Base-by-base conservation (phyloP, 2,888 invertebrate species). In the Xanthorhoe designata region DNA sequence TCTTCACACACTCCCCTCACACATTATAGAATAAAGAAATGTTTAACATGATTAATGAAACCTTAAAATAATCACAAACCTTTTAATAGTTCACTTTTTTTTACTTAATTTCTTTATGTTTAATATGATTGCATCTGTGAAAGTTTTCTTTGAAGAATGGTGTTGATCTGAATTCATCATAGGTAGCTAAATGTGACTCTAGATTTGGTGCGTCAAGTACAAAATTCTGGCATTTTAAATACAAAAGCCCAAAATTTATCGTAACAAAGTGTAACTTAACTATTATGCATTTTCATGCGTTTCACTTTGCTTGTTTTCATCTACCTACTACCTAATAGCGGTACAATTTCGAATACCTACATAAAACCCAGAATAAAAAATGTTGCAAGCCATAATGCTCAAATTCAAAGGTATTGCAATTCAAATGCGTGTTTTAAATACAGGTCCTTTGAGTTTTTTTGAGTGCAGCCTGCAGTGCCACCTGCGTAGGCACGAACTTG, bases 1-100 rank as follows among this genome's bases (percentile, higher is more conserved):
- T 92, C 79, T 90, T 86, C 91, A 91, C 92, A 89, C 91, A 86
- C 88, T 81, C 91, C 88, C 86, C 71, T 76, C 61, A n/a, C n/a
- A n/a, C 58, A 71, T 77, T 78, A 77, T 76, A 80, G 38, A 42
- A 42, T 42, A 42, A 42, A 42, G 38, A 80, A 76, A 68, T 66
- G 64, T 61, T 51, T 42, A 42, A 52, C 53, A 66, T 57, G 66
- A 66, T 66, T 59, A 66, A 73, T 76, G 72, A 75, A 75, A 76
- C 61, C 24, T 32, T 32, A 45, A 57, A 19, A 60, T 61, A 55
- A 59, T 29, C 0, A 8, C 32, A 58, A 47, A 29, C 15, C 13
- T 58, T 51, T 61, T 13, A 24, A 59, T 35, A 38, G 18, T 24
- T 51, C 38, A 4, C 4, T 4, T 42, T 42, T 13, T n/a, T n/a